Evolutionary conservation across 2,888 invertebrate species (phyloP), one percentile per base, ranked within the genome.

Genomic region (Sesia bembeciformis): DNA sequence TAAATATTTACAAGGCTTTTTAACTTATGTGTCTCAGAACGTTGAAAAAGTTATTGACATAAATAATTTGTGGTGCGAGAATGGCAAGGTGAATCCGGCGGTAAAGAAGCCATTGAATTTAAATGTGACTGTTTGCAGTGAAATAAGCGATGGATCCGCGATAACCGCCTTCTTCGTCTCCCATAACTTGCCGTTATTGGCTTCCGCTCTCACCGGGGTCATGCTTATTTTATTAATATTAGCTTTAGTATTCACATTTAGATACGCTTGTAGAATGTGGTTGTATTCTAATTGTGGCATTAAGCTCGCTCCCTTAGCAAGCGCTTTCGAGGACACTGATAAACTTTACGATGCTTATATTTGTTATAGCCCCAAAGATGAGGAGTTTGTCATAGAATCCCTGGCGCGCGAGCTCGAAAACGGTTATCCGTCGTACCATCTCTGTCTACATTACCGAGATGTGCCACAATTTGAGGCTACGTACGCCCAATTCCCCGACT

Each of bases 271-370:
- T 66, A 92, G 96, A 70, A 94, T 96, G 78, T 97, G 96, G 96
- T 90, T 96, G 60, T 96, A 95, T 83, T 94, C 96, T 62, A 94
- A 95, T 70, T 97, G 96, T 84, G 97, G 96, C 40, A 93, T 97
- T 58, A 92, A 96, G 62, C 91, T 97, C 66, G 94, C 95, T 79
- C 92, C 94, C 58, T 92, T 94, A 62, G 90, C 92, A 60, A 90
- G 92, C 56, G 91, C 91, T 58, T 93, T 92, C 80, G 95, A 95
- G 81, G 96, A 96, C 73, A 92, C 94, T 64, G 96, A 96, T 79
- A 96, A 96, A 77, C 91, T 96, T 60, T 97, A 96, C 86, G 98
- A 98, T 84, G 97, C 96, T 63, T 98, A 97, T 86, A 94, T 98
- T 58, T 94, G 97, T 74, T 98, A 98, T 90, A 96, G 96, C 71